Evolutionary conservation across 37 sponge, comb jelly and placozoan genomes (phyloP), one percentile per base, ranked within the genome.

Genomic region (Beroe ovata): DNA sequence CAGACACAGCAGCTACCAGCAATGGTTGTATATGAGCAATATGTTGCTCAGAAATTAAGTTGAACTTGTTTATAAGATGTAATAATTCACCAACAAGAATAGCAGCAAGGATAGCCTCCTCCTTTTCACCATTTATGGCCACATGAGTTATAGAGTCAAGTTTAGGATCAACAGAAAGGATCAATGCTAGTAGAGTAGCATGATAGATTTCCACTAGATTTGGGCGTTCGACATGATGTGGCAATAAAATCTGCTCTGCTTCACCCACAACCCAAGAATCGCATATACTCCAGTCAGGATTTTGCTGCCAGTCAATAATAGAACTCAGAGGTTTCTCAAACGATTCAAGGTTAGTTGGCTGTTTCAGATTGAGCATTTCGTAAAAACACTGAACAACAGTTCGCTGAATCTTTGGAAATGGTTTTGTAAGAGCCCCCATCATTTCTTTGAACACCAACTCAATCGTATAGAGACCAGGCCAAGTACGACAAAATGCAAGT

Each of bases 11-110:
- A 36, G 35, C 42, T 23, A 77, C 84, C 0, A 77, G 54, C 41
- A 77, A n/a, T 19, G 84, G 84, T 23, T 77, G 84, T n/a, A 77
- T 77, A 54, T 77, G 84, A n/a, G 84, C 84, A 11, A 77, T 77
- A 26, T 77, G 84, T 20, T 77, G 84, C 47, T 42, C 54, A 22
- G 84, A 77, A 6, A 66, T 66, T 21, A 77, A 36, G 26, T 39
- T n/a, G 25, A 40, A 77, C 54, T 77, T 77, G 54, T 77, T 77
- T 16, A 77, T 77, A 42, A 77, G 42, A n/a, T 77, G 84, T 4
- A 77, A 35, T 4, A 77, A n/a, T 54, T 77, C 84, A 1, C 84
- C 84, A 1, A 77, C 84, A 20, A 77, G 38, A 40, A 77, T 77
- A 4, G 84, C 42, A 19, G 84, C 84, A 26, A 77, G 84, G 33